phyloP scores from a whole-genome alignment of 2,797 vertebrate genomes.

The Xyrichtys novacula region DNA sequence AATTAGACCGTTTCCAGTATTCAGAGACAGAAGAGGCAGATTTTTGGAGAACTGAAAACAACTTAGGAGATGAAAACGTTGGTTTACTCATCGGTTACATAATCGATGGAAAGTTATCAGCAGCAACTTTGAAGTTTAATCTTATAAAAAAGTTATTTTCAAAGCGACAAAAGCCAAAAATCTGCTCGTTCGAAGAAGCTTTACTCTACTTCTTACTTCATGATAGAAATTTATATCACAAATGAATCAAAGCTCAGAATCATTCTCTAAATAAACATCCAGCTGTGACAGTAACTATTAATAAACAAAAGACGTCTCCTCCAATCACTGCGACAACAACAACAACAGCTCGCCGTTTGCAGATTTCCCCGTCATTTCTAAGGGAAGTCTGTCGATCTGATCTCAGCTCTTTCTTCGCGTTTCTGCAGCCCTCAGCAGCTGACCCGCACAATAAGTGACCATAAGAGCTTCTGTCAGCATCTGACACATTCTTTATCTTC shows the following conservation, averaged over 20 bases:
- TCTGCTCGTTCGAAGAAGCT: too few relatives aligned
- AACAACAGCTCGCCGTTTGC: constrained; percentile 31
- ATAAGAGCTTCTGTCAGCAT: constrained; percentile 43
- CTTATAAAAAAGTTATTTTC: neutral
- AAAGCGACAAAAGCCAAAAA: neutral
- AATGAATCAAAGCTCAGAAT: too few relatives aligned
- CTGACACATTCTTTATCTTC: constrained; percentile 43
- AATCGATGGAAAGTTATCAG: neutral
- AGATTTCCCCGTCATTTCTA: constrained; percentile 24
- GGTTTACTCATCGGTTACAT: neutral
- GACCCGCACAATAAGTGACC: constrained; percentile 42
- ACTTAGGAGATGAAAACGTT: too few relatives aligned
- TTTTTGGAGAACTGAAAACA: neutral
- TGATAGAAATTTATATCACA: too few relatives aligned
- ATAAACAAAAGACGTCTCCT: constrained; percentile 21
- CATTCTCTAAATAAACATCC: neutral
- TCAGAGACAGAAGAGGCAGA: neutral
- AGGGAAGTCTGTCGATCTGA: constrained; percentile 32
- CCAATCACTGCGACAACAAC: neutral
- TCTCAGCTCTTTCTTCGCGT: constrained; percentile 32
- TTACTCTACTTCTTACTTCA: too few relatives aligned
- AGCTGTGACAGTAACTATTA: constrained; percentile 13
- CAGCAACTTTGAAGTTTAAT: neutral
- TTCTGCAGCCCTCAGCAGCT: constrained; percentile 64
- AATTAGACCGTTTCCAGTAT: neutral